Percentiles rank a stretch among this genome's conserved stretches.
Conservation (phyloP, 2,113 vertebrate genomes). For the Morone chrysops region DNA sequence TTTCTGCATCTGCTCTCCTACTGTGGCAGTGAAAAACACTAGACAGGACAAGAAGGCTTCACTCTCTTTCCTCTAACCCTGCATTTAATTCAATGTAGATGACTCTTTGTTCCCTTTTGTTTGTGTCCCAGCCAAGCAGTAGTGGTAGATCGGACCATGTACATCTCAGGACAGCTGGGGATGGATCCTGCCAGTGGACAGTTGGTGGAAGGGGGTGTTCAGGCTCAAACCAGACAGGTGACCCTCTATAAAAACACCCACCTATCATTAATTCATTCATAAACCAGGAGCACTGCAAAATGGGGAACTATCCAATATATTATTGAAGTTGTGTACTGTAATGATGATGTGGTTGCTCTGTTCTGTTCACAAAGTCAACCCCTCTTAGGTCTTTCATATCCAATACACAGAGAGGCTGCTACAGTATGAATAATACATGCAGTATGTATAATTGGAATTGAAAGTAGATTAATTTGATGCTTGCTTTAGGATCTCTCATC, state of each 20-base stretch:
- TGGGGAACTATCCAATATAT: not conserved
- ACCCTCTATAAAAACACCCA: not conserved
- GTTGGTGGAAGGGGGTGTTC: slow-evolving; percentile 90
- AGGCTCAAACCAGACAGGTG: slow-evolving; percentile 92
- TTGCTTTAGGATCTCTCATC: not conserved
- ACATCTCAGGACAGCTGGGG: slow-evolving; percentile 94
- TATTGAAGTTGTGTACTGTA: not conserved
- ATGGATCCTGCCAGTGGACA: slow-evolving; percentile 88
- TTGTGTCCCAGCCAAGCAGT: slow-evolving; percentile 92
- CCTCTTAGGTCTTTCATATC: not conserved
- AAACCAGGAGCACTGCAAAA: not conserved
- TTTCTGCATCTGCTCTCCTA: not conserved
- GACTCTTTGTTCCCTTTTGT: not conserved
- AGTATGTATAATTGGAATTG: not conserved
- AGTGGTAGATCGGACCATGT: slow-evolving; percentile 92
- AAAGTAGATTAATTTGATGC: not conserved
- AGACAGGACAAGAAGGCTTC: not conserved
- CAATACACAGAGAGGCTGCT: not conserved
- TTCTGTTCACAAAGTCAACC: not conserved
- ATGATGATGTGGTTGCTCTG: not conserved
- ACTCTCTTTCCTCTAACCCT: accelerated
- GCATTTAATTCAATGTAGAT: not conserved
- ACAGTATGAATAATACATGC: not conserved
- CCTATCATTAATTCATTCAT: not conserved
- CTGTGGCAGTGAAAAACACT: not conserved